These are phyloP conservation scores for Siniperca knerii DNA, from an alignment of 2,113 vertebrate species.

Conservation along the genomic window DNA sequence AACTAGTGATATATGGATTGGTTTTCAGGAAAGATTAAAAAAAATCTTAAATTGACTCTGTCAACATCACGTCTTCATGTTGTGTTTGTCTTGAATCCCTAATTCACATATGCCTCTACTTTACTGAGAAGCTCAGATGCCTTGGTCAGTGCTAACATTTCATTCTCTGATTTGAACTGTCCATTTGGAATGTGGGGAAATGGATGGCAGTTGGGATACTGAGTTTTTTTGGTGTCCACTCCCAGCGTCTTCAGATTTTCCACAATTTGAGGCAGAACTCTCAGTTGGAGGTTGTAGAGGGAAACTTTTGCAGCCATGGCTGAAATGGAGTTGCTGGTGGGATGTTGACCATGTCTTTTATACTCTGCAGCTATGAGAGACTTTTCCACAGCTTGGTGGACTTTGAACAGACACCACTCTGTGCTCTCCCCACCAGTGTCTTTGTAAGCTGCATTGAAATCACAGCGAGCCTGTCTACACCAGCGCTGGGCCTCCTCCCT, in stretches of 20 bases:
- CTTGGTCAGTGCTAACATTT: conserved; percentile 64
- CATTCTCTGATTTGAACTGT: conserved; percentile 70
- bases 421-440: conserved; percentile 66
- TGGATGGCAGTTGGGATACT: conserved; percentile 83
- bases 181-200: conserved; percentile 83
- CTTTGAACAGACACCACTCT: conserved; percentile 88
- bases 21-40: background rate
- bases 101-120: conserved; percentile 73
- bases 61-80: background rate
- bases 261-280: conserved; percentile 68
- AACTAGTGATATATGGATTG: background rate
- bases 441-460: conserved; percentile 79
- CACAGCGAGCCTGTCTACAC: conserved; percentile 85
- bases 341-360: conserved; percentile 63
- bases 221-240: conserved; percentile 83
- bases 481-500: conserved; percentile 84
- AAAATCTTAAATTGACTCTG: background rate
- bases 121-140: conserved; percentile 72
- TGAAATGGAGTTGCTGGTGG: conserved; percentile 62
- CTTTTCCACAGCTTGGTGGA: conserved; percentile 87
- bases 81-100: background rate
- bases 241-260: conserved; percentile 68
- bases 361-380: conserved; percentile 83
- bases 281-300: conserved; percentile 58
- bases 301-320: conserved; percentile 72